Conservation (phyloP, 2,888 invertebrate genomes). For the Oligia strigilis region DNA sequence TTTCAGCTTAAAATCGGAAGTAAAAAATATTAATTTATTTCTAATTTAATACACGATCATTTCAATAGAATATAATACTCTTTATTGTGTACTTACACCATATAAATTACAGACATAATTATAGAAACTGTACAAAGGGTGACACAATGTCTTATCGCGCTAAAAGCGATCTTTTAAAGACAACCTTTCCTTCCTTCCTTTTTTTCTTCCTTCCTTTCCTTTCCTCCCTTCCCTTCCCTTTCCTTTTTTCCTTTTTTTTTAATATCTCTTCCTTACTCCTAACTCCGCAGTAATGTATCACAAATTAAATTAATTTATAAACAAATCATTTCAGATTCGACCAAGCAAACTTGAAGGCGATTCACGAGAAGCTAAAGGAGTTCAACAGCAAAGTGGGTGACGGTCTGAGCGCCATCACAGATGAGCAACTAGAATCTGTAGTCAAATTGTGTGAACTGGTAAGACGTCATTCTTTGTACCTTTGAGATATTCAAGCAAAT, state of each 20-base stretch:
- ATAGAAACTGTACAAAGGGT: too few relatives aligned
- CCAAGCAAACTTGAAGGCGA: conserved; percentile 93
- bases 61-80: not conserved
- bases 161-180: too few relatives aligned
- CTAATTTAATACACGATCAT: not conserved
- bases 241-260: too few relatives aligned
- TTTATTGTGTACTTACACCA: too few relatives aligned
- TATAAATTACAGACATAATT: too few relatives aligned
- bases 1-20: not conserved
- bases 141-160: too few relatives aligned
- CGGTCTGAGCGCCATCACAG: conserved; percentile 87
- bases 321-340: conserved; percentile 92
- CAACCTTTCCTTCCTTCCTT: too few relatives aligned
- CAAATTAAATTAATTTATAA: not conserved
- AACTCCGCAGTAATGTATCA: not conserved
- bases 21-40: not conserved
- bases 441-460: conserved; percentile 91
- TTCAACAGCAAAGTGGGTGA: conserved; percentile 92
- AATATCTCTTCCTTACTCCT: not conserved
- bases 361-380: conserved; percentile 93
- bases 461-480: not conserved
- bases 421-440: conserved; percentile 91
- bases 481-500: not conserved
- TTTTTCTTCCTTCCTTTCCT: too few relatives aligned
- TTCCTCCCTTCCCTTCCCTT: too few relatives aligned